Base-by-base conservation (phyloP, 2,113 vertebrate species). In the Monarcha castaneiventris region DNA sequence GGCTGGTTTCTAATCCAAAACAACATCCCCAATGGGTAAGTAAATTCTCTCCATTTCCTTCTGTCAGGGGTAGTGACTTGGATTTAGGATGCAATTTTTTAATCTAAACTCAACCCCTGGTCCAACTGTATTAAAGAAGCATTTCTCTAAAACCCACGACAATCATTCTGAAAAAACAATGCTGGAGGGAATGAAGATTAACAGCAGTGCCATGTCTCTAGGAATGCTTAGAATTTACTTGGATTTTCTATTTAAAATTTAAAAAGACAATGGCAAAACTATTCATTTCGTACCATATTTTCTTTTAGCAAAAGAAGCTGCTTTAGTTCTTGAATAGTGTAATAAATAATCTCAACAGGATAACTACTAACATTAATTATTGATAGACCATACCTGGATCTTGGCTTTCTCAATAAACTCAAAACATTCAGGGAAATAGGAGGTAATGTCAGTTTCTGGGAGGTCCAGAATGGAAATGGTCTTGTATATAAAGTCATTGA, bases 331-430 rank as follows among this genome's bases (percentile, higher is more conserved):
- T 44, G 85, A 27, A 25, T 10, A 64, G 27, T 14, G n/a, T 23
- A 75, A 89, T 77, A 88, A 90, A 83, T 89, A 85, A 87, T 54
- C 54, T 77, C 72, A 74, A 44, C 26, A 56, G 44, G 27, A 1
- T 51, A 92, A 94, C 39, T 44, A 75, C 35, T 39, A 48, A 58
- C 58, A 80, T 67, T 37, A 66, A 83, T 84, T 90, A 91, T 73
- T 64, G 48, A 84, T 84, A 96, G 96, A 81, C 52, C 4, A 0
- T 97, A 99, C 99, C 98, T 99, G 98, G 12, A 80, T 90, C 91
- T 94, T 98, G 85, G 98, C 98, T 97, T 98, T 97, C 91, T 99
- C 98, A 98, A 99, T 99, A 96, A 99, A 99, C 92, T 98, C 98
- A 82, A 98, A 99, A 77, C 99, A 99, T 92, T 99, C 99, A 89